These are phyloP conservation scores for Drosophila fungiperda DNA, from an alignment of 2,888 invertebrate genomes.

Conservation along the genomic window DNA sequence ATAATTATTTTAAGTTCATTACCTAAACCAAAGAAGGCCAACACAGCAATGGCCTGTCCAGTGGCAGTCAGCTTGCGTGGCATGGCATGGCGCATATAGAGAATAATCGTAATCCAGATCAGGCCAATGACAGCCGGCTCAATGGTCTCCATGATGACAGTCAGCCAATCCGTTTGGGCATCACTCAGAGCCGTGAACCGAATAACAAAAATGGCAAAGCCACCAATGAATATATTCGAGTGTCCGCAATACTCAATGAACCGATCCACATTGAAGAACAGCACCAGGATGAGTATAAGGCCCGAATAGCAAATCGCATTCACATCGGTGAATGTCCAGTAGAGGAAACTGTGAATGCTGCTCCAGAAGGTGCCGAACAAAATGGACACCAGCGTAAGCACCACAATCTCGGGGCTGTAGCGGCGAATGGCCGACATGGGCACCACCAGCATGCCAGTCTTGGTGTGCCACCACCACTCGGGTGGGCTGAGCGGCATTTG, in stretches of 20 bases:
- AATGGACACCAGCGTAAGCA: conserved; percentile 89
- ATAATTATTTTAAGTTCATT: conserved; percentile 16
- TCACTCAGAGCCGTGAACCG: conserved; percentile 89
- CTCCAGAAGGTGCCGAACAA: conserved; percentile 92
- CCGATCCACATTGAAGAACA: conserved; percentile 89
- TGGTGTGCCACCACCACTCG: conserved; percentile 95
- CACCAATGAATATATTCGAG: conserved; percentile 92
- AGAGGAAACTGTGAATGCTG: conserved; percentile 91
- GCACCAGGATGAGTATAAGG: conserved; percentile 74
- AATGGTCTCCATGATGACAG: conserved; percentile 89
- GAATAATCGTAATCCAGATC: conserved; percentile 92
- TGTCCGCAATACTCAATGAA: conserved; percentile 93
- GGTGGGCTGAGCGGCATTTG: conserved; percentile 92
- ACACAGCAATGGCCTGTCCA: conserved; percentile 91
- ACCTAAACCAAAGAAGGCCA: conserved; percentile 92
- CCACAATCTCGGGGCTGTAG: conserved; percentile 90
- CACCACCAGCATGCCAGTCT: conserved; percentile 90
- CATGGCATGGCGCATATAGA: conserved; percentile 93
- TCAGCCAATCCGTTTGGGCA: conserved; percentile 87
- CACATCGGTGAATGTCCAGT: conserved; percentile 87
- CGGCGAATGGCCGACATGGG: conserved; percentile 92
- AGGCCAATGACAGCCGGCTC: conserved; percentile 92
- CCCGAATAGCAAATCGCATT: conserved; percentile 73
- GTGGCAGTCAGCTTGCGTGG: conserved; percentile 91
- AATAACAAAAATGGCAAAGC: conserved; percentile 92